Percentiles rank a stretch among this genome's conserved stretches.
Conservation (phyloP, 2,797 vertebrate genomes). For the Eospalax fontanierii region DNA sequence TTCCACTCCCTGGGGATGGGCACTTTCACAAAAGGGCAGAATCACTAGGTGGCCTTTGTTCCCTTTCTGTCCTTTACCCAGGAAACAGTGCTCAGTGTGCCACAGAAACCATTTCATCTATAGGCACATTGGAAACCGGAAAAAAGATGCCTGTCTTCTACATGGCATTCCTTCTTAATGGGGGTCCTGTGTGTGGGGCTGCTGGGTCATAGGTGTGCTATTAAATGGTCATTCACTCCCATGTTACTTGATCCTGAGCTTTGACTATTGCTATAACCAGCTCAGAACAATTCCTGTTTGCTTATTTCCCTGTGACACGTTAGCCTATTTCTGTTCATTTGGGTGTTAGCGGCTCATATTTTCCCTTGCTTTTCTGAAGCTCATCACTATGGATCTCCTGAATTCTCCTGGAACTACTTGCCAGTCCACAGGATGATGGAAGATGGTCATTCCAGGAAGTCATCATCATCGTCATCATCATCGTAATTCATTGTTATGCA, state of each 20-base stretch:
- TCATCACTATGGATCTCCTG: background rate
- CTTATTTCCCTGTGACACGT: background rate
- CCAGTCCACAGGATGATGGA: background rate
- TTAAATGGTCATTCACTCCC: background rate
- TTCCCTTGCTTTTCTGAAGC: background rate
- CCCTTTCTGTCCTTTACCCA: background rate
- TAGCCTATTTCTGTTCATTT: background rate
- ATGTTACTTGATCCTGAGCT: background rate
- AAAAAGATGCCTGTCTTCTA: background rate
- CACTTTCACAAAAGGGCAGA: constrained; percentile 26
- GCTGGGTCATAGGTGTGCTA: background rate
- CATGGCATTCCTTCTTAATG: background rate
- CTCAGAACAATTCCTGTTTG: background rate
- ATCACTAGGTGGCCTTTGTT: background rate
- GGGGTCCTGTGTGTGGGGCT: background rate
- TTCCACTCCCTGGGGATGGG: background rate
- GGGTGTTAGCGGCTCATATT: background rate
- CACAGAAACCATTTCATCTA: background rate
- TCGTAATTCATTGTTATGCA: background rate
- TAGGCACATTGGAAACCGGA: background rate
- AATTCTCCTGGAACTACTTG: background rate
- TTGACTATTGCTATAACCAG: background rate
- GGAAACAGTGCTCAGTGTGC: background rate
- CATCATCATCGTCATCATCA: background rate
- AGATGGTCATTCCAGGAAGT: background rate